Evolutionary conservation across 2,797 vertebrate genomes (phyloP), one percentile per base, ranked within the genome.

Genomic region (Chelon auratus): DNA sequence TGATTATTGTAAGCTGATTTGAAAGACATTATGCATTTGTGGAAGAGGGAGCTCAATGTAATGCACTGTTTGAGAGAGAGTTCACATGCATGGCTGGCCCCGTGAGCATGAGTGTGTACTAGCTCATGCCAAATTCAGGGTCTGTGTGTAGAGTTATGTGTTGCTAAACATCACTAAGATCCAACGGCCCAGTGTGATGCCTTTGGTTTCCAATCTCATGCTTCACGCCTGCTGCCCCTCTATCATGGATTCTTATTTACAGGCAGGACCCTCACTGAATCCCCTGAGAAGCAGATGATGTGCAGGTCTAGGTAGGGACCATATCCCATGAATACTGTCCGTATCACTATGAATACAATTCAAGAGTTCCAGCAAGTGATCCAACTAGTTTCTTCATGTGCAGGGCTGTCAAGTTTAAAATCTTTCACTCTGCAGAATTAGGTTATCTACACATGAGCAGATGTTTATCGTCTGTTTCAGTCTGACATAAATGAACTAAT

Each of bases 121-220:
- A 74, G 76, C 76, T 87, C 63, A 74, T 85, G 90, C 90, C 90
- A 93, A 80, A 86, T 89, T 83, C 89, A 89, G 89, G 86, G 87
- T 89, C 85, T 87, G 80, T 89, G 89, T 75, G 87, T 77, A 79
- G 93, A 93, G 91, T 93, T 93, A 93, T 94, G 89, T 92, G 91
- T 90, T 91, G 87, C 91, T 92, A 92, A 92, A 92, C 92, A 93
- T 88, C 86, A 88, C 90, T 85, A 85, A 90, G 83, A 91, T 86
- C 89, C 89, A 92, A 78, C 85, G 86, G 83, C 85, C 84, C 88
- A 84, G 90, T 92, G 89, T 92, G 93, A 93, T 92, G 90, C 91
- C 91, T 93, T 91, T 91, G 93, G 90, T 94, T 94, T 94, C 92
- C 91, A 95, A 95, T 94, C 94, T 95, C 93, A 94, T 93, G 93